Evolutionary conservation across 2,888 invertebrate genomes (phyloP).

Genomic region (Carabus problematicus): DNA sequence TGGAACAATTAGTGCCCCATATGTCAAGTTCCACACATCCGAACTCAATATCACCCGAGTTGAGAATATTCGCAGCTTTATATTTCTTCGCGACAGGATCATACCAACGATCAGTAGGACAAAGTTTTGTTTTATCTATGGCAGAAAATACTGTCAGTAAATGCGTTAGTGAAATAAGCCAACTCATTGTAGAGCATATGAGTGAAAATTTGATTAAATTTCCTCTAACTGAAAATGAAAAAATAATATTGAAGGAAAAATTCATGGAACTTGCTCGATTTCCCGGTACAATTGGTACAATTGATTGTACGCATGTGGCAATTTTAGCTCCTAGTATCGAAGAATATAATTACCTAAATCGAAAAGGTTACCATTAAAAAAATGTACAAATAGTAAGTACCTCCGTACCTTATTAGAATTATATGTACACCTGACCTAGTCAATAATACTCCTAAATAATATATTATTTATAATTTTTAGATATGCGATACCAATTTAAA

Average conservation of each 20-base stretch:
- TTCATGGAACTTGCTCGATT: conserved; percentile 43
- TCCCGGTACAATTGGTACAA: conserved; percentile 44
- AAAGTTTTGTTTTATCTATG: too few relatives aligned
- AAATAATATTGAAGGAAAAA: conserved; percentile 43
- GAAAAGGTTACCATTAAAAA: conserved; percentile 45
- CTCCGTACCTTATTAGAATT: not conserved
- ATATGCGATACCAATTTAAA: conserved; percentile 21
- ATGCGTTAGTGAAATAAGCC: not conserved
- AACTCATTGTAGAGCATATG: not conserved
- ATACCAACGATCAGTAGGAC: too few relatives aligned
- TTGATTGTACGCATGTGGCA: conserved; percentile 44
- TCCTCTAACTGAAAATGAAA: conserved; percentile 29
- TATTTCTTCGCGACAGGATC: too few relatives aligned
- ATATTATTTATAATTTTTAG: conserved; percentile 9
- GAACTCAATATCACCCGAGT: too few relatives aligned
- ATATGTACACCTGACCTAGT: conserved; percentile 7
- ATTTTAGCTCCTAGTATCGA: conserved; percentile 44
- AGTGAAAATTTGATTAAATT: conserved; percentile 34
- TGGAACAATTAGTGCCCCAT: too few relatives aligned
- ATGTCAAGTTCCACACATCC: too few relatives aligned
- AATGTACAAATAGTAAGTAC: conserved; percentile 42
- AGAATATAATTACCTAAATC: conserved; percentile 46
- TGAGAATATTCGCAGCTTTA: too few relatives aligned
- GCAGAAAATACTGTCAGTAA: conserved; percentile 7
- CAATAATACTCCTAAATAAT: too few relatives aligned